Conservation (phyloP, 35 echinoderm and acorn worm species). For the Eucidaris tribuloides region DNA sequence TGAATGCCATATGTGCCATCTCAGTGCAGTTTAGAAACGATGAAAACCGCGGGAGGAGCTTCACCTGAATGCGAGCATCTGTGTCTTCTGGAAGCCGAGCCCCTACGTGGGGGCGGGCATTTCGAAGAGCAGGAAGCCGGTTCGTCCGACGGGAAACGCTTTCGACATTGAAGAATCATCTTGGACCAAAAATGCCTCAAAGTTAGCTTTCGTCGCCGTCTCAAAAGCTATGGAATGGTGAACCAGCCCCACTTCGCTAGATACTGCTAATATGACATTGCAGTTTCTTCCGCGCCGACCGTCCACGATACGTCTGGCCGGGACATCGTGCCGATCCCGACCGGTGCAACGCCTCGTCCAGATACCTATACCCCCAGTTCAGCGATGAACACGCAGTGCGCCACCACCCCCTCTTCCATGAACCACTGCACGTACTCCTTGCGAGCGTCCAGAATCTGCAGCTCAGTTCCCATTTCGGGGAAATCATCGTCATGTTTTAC, state of each 20-base stretch:
- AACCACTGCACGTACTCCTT: too few species aligned
- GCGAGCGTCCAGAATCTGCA: too few species aligned
- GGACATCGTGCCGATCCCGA: neutral
- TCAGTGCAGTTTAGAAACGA: neutral
- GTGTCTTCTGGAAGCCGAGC: neutral
- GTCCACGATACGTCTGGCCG: constrained; percentile 7
- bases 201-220: neutral
- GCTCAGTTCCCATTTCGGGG: too few species aligned
- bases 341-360: constrained; percentile 6
- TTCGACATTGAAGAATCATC: neutral
- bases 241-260: neutral
- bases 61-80: neutral
- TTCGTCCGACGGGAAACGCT: neutral
- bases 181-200: neutral
- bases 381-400: neutral
- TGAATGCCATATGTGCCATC: neutral
- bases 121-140: too few species aligned
- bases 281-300: neutral
- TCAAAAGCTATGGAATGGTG: neutral
- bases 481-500: too few species aligned
- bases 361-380: constrained; percentile 3
- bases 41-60: neutral
- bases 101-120: too few species aligned
- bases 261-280: neutral
- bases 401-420: too few species aligned